Evolutionary conservation across 2,113 vertebrate genomes (phyloP).

Genomic region (Ictalurus punctatus): DNA sequence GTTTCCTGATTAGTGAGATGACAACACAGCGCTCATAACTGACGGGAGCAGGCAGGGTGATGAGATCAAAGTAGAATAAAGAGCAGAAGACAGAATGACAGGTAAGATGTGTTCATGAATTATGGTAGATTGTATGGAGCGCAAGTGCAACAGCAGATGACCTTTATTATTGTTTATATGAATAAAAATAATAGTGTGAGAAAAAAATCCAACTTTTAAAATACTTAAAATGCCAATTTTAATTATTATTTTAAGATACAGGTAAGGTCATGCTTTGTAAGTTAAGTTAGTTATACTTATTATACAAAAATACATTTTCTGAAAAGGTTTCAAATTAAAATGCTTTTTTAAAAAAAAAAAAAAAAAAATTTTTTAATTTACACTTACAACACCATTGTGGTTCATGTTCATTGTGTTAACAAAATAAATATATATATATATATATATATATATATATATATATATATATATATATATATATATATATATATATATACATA

Average conservation of each 20-base stretch:
- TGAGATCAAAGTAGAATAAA: not conserved
- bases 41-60: not conserved
- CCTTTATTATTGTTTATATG: not conserved
- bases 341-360: not conserved
- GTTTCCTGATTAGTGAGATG: not conserved
- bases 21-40: not conserved
- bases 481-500: no score
- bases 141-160: not conserved
- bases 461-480: no score
- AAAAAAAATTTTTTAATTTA: not conserved
- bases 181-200: not conserved
- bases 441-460: no score
- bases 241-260: not conserved
- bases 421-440: no score
- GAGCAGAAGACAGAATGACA: not conserved
- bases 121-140: not conserved
- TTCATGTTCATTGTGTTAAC: not conserved
- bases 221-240: not conserved
- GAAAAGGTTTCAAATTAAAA: not conserved
- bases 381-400: not conserved
- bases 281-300: not conserved
- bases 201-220: not conserved
- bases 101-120: conserved; percentile 6
- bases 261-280: not conserved
- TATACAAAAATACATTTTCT: not conserved